Evolutionary conservation across 1,140 invertebrate genomes (phyloP).

Genomic region (Marisa cornuarietis): DNA sequence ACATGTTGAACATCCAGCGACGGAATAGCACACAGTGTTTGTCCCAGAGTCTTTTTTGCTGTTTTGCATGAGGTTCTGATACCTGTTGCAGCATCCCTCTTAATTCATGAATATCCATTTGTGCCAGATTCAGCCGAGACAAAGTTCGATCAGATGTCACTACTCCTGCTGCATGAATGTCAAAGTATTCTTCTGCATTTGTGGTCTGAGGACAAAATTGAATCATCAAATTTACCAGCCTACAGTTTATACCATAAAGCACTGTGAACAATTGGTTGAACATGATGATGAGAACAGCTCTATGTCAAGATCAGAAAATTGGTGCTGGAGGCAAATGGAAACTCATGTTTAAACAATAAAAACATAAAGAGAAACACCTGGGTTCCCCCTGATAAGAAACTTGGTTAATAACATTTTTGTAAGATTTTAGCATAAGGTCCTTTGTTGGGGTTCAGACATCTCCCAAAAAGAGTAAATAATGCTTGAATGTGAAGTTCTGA

Average conservation of each 20-base stretch:
- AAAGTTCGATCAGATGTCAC: conserved; percentile 85
- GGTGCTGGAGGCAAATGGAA: no score
- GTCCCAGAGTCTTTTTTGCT: conserved; percentile 55
- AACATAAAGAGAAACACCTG: not conserved
- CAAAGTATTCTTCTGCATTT: conserved; percentile 66
- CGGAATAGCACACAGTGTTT: conserved; percentile 46
- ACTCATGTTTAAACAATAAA: not conserved
- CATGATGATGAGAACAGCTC: no score
- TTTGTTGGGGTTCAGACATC: no score
- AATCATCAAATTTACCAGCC: not conserved
- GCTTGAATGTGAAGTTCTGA: not conserved
- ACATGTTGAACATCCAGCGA: conserved; percentile 32
- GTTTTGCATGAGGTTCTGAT: conserved; percentile 49
- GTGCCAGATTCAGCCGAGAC: conserved; percentile 77
- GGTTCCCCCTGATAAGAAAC: no score
- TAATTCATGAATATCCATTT: conserved; percentile 75
- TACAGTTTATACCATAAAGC: not conserved
- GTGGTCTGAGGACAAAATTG: conserved; percentile 42
- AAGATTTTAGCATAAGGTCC: no score
- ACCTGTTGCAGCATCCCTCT: conserved; percentile 68
- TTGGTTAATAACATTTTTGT: no score
- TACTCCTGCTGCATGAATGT: conserved; percentile 54
- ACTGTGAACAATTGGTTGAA: no score
- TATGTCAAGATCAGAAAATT: no score
- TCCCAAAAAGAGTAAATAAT: not conserved